A percentile compares a stretch with the other conserved stretches of the same genome.
These are phyloP conservation scores for Drosophila koepferae DNA, from an alignment of 2,888 invertebrate genomes.

Conservation along the genomic window DNA sequence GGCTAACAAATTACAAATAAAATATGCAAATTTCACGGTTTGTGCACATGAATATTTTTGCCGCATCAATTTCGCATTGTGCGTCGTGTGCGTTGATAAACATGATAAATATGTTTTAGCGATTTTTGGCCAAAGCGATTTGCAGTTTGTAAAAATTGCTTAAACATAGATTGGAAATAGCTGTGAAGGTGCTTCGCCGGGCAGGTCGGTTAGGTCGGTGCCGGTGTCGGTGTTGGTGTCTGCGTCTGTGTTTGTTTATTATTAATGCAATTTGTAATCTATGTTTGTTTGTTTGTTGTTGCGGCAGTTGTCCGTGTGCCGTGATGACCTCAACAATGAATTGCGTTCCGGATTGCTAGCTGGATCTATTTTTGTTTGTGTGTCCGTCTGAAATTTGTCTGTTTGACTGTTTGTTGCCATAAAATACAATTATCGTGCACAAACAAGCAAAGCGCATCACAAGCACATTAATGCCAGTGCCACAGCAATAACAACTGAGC, in stretches of 20 bases:
- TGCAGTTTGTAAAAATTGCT: slow-evolving; percentile 19
- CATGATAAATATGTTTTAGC: slow-evolving; percentile 9
- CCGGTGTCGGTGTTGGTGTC: background rate
- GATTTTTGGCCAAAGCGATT: slow-evolving; percentile 22
- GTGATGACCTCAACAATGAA: slow-evolving; percentile 6
- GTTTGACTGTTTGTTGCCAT: slow-evolving; percentile 31
- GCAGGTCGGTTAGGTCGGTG: background rate
- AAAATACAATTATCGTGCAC: slow-evolving; percentile 63
- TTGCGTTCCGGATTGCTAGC: slow-evolving; percentile 10
- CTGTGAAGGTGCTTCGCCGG: background rate
- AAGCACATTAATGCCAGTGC: slow-evolving; percentile 33
- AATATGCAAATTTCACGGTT: slow-evolving; percentile 53
- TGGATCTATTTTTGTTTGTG: slow-evolving; percentile 18
- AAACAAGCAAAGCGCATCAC: slow-evolving; percentile 41
- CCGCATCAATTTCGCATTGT: slow-evolving; percentile 23
- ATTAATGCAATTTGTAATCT: slow-evolving; percentile 68
- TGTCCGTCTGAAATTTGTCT: slow-evolving; percentile 38
- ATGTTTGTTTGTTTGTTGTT: slow-evolving; percentile 35
- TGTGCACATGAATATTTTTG: slow-evolving; percentile 20
- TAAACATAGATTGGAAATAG: slow-evolving; percentile 19
- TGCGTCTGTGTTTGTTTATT: slow-evolving; percentile 52
- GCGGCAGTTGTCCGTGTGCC: background rate
- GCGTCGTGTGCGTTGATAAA: slow-evolving; percentile 12
- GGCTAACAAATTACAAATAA: slow-evolving; percentile 70
- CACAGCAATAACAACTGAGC: slow-evolving; percentile 11